phyloP scores from a whole-genome alignment of 2,797 vertebrate genomes.

The Ficedula albicollis region DNA sequence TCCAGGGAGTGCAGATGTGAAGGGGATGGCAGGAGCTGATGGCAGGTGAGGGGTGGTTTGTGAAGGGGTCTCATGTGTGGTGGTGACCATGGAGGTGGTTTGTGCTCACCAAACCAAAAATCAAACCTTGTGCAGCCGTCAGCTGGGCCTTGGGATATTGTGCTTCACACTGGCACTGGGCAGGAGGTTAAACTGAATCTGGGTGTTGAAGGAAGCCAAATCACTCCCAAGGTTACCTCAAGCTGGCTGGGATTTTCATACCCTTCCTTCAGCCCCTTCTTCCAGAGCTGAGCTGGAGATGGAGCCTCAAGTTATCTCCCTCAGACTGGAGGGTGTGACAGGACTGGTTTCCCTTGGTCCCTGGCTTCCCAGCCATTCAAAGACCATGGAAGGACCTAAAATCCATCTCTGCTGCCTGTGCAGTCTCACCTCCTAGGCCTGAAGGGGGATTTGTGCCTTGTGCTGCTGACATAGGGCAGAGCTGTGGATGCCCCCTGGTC shows the following conservation, averaged over 20 bases:
- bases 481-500: not conserved
- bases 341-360: not conserved
- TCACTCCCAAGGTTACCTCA: not conserved
- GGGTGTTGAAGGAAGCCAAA: not conserved
- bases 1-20: accelerated
- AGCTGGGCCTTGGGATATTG: not conserved
- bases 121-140: not conserved
- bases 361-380: not conserved
- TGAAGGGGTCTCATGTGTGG: accelerated
- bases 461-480: not conserved
- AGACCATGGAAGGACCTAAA: not conserved
- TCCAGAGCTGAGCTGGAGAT: not conserved
- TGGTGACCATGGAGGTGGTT: not conserved
- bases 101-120: not conserved
- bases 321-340: not conserved
- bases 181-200: not conserved
- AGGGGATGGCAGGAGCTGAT: not conserved
- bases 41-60: not conserved
- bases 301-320: not conserved
- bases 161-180: not conserved
- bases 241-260: not conserved
- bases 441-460: not conserved
- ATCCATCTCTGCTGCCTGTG: not conserved
- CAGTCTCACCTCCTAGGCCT: not conserved
- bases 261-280: not conserved